phyloP scores from a whole-genome alignment of 92 coral and sea anemone genomes.

The Palythoa heliodiscus region DNA sequence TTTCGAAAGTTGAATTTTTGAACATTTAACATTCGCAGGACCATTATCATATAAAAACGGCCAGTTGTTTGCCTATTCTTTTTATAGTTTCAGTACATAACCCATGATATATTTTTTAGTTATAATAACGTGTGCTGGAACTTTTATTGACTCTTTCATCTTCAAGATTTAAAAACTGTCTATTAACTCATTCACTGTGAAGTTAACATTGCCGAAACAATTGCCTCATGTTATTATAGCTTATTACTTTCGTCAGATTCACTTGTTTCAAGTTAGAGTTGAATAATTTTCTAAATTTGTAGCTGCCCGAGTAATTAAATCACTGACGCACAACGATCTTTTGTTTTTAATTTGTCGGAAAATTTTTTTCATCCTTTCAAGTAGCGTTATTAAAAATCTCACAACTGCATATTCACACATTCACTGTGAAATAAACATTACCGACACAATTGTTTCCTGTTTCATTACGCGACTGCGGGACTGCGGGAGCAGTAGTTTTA shows the following conservation, averaged over 20 bases:
- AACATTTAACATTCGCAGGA: slow-evolving; percentile 9
- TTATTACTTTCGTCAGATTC: slow-evolving; percentile 1
- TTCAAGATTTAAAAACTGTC: background rate
- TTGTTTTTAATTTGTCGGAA: slow-evolving; percentile 1
- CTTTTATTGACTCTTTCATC: background rate
- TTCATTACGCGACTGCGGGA: background rate
- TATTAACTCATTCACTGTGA: slow-evolving; percentile 6
- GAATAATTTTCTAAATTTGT: background rate
- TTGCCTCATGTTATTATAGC: slow-evolving; percentile 6
- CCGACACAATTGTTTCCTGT: slow-evolving; percentile 8
- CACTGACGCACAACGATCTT: background rate
- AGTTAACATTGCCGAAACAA: slow-evolving; percentile 6
- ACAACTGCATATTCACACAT: slow-evolving; percentile 9
- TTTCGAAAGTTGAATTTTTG: slow-evolving; percentile 4
- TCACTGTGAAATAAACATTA: slow-evolving; percentile 5
- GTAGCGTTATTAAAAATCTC: slow-evolving; percentile 6
- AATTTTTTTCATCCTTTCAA: background rate
- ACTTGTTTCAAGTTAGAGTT: slow-evolving; percentile 6
- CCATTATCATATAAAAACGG: slow-evolving; percentile 7
- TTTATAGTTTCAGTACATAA: background rate
- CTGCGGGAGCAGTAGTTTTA: too few relatives aligned
- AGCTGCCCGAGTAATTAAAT: slow-evolving; percentile 10
- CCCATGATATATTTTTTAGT: background rate
- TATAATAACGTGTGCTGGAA: background rate
- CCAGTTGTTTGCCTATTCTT: background rate